Base-by-base conservation (phyloP, 2,888 invertebrate species). In the Ophion obscuratus region DNA sequence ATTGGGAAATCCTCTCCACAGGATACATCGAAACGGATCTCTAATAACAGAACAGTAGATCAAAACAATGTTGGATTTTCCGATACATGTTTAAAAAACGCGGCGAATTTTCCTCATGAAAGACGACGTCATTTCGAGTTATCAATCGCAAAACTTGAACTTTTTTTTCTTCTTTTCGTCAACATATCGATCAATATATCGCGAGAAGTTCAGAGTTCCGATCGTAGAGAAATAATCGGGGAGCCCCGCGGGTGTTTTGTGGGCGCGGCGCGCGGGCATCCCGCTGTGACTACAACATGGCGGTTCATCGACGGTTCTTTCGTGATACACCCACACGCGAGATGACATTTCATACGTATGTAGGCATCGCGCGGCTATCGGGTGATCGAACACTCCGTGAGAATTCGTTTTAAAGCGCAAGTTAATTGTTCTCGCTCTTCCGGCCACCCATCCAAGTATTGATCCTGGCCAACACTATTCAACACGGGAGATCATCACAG, bases 231-330 rank as follows among this genome's bases (percentile, higher is more conserved):
- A 40, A 74, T 61, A 78, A 75, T 70, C 53, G 44, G 73, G 73
- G 68, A 80, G 74, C 85, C 81, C 86, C 86, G 78, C 84, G 84
- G 86, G 75, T 84, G 71, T 86, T 84, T 89, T 89, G 92, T 93
- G 92, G 93, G 93, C 92, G 93, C 93, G 91, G 92, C 92, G 92
- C 92, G 91, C 91, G 90, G 91, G 88, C 91, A 89, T 90, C 93
- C 92, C 90, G 92, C 91, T 91, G 93, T 78, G 92, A 89, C 89
- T 88, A 88, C 92, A 93, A 90, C 88, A 93, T 92, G 92, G 92
- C 93, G 81, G 76, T 91, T 92, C 75, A 57, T 61, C 78, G 81
- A 88, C 89, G 83, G 71, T 78, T 87, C 88, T 84, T 67, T 88
- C 86, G 89, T 90, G 90, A 81, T 66, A 73, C 92, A 91, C 92